A percentile compares a stretch with the other conserved stretches of the same genome.
Conservation (phyloP, 2,888 invertebrate genomes). For the Thelaira solivaga region DNA sequence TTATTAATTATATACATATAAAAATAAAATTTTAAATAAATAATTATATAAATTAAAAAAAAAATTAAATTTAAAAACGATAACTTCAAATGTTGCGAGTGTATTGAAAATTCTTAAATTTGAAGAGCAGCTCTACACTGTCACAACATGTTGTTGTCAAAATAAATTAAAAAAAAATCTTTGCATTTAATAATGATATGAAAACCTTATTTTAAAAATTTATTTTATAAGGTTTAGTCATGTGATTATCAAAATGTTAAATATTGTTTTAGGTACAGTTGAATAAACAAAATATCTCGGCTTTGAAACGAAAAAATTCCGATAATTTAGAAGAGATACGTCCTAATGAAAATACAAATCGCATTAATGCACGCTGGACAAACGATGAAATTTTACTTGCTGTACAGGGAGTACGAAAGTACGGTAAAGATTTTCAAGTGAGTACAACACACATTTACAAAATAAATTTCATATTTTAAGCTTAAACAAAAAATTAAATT, state of each 20-base stretch:
- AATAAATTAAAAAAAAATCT: too few relatives aligned
- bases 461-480: neutral
- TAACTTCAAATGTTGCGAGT: too few relatives aligned
- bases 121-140: too few relatives aligned
- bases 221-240: slow-evolving; percentile 7
- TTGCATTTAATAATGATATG: slow-evolving; percentile 8
- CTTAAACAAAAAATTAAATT: neutral
- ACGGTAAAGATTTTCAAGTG: slow-evolving; percentile 89
- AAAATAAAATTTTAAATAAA: too few relatives aligned
- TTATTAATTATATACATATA: too few relatives aligned
- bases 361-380: slow-evolving; percentile 93
- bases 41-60: too few relatives aligned
- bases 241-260: slow-evolving; percentile 49
- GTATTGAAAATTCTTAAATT: too few relatives aligned
- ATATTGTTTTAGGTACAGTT: slow-evolving; percentile 87
- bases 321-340: slow-evolving; percentile 80
- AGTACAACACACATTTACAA: slow-evolving; percentile 73
- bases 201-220: slow-evolving; percentile 13
- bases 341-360: slow-evolving; percentile 81
- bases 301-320: slow-evolving; percentile 86
- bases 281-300: slow-evolving; percentile 94
- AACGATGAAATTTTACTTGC: slow-evolving; percentile 94
- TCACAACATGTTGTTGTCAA: too few relatives aligned
- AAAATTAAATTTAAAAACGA: too few relatives aligned
- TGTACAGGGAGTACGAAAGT: slow-evolving; percentile 90